Percentiles rank a stretch among this genome's conserved stretches.
Evolutionary conservation across 2,888 invertebrate genomes (phyloP).

Genomic region (Bellardia bayeri): DNA sequence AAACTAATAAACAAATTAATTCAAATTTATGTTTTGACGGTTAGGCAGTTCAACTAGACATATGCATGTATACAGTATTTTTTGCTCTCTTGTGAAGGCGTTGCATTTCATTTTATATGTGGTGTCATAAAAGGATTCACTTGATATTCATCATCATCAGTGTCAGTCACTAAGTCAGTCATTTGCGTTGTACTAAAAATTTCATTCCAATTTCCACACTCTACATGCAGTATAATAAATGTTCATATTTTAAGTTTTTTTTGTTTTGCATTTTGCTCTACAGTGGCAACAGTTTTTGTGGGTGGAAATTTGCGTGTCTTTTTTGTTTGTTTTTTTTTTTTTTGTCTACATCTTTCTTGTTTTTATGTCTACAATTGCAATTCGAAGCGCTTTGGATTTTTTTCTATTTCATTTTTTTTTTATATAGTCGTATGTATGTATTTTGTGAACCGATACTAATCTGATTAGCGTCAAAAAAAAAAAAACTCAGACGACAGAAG

Average conservation of each 20-base stretch:
- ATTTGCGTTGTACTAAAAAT: slow-evolving; percentile 53
- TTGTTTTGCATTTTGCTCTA: slow-evolving; percentile 14
- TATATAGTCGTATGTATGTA: slow-evolving; percentile 54
- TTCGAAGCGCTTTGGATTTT: slow-evolving; percentile 75
- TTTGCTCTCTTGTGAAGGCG: slow-evolving; percentile 75
- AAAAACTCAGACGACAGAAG: slow-evolving; percentile 75
- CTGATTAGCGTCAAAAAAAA: slow-evolving; percentile 83
- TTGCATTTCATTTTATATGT: slow-evolving; percentile 37
- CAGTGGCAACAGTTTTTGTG: slow-evolving; percentile 63
- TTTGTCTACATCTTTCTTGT: slow-evolving; percentile 37
- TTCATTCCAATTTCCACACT: slow-evolving; percentile 51
- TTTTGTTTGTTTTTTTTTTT: neutral
- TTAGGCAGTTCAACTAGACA: no score
- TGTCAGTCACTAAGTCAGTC: slow-evolving; percentile 76
- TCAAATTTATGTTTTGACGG: no score
- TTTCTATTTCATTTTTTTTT: slow-evolving; percentile 53
- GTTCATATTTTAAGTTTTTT: slow-evolving; percentile 63
- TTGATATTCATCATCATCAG: slow-evolving; percentile 84
- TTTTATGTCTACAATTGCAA: slow-evolving; percentile 76
- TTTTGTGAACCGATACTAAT: slow-evolving; percentile 82
- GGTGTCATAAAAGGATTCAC: slow-evolving; percentile 83
- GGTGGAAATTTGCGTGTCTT: slow-evolving; percentile 67
- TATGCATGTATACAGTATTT: slow-evolving; percentile 4
- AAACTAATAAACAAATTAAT: no score
- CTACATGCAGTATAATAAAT: neutral